Conservation (phyloP, 2,113 vertebrate species). For the Emydura subglobosa region DNA sequence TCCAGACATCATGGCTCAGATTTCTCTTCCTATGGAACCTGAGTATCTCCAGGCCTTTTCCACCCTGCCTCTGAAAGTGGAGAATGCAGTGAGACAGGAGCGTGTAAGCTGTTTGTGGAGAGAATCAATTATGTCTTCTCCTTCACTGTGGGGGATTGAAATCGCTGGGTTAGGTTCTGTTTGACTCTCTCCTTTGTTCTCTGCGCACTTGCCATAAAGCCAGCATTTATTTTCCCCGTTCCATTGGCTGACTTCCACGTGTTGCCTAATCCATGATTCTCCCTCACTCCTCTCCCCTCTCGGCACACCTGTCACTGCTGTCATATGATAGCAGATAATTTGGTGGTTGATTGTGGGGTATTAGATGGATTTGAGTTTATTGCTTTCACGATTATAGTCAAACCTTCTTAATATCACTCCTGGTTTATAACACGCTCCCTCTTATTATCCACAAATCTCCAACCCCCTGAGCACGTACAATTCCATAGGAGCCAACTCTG, state of each 20-base stretch:
- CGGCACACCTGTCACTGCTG: rapidly evolving
- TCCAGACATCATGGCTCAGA: no score
- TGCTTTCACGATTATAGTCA: slow-evolving; percentile 3
- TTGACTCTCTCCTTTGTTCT: not conserved
- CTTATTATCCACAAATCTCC: rapidly evolving
- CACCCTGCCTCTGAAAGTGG: no score
- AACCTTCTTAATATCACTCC: not conserved
- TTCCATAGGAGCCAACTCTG: not conserved
- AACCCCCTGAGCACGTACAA: not conserved
- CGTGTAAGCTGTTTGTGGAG: not conserved
- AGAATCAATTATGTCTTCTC: not conserved
- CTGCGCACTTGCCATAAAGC: not conserved
- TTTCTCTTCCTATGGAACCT: no score
- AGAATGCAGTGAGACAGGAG: not conserved
- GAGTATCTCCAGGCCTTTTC: no score
- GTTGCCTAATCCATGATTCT: not conserved
- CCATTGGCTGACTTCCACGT: not conserved
- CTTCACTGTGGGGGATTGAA: not conserved
- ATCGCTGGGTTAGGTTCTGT: rapidly evolving
- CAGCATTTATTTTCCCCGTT: not conserved
- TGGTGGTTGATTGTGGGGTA: slow-evolving; percentile 33
- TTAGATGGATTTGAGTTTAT: slow-evolving; percentile 29
- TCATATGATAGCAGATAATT: slow-evolving; percentile 21
- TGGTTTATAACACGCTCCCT: not conserved
- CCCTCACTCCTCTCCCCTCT: not conserved